A percentile compares a stretch with the other conserved stretches of the same genome.
phyloP scores from a whole-genome alignment of 2,113 vertebrate species.

The Barnardius zonarius region DNA sequence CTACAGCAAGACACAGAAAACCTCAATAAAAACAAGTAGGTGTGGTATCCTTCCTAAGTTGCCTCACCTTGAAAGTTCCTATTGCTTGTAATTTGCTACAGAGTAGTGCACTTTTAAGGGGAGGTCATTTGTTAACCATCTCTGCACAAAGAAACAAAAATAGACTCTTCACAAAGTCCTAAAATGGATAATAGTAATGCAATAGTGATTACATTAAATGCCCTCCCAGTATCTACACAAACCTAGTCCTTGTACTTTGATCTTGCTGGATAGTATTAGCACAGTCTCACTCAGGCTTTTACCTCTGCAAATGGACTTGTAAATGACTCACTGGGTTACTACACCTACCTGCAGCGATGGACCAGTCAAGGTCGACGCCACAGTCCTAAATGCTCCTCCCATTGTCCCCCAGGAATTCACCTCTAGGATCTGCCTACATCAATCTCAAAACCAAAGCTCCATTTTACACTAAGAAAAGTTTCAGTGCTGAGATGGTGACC shows the following conservation, averaged over 20 bases:
- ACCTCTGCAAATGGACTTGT: neutral
- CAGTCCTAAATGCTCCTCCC: neutral
- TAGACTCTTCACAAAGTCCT: neutral
- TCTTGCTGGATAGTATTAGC: neutral
- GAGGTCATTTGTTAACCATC: neutral
- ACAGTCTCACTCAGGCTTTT: neutral
- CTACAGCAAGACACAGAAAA: neutral
- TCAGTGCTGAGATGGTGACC: neutral
- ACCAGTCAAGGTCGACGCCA: rapidly evolving
- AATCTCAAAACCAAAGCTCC: neutral
- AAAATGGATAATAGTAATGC: neutral
- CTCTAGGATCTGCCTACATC: neutral
- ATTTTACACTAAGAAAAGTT: neutral
- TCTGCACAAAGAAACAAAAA: neutral
- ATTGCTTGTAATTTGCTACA: neutral
- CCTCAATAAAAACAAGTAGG: neutral
- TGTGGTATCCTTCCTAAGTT: neutral
- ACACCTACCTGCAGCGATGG: neutral
- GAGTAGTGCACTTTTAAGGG: neutral
- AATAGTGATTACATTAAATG: neutral
- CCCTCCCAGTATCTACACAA: neutral
- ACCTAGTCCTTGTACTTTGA: neutral
- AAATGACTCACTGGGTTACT: neutral
- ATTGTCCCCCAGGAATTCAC: neutral
- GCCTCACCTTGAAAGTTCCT: neutral